Evolutionary conservation across 2,113 vertebrate genomes (phyloP).

Genomic region (Pseudorhombus dupliciocellatus): DNA sequence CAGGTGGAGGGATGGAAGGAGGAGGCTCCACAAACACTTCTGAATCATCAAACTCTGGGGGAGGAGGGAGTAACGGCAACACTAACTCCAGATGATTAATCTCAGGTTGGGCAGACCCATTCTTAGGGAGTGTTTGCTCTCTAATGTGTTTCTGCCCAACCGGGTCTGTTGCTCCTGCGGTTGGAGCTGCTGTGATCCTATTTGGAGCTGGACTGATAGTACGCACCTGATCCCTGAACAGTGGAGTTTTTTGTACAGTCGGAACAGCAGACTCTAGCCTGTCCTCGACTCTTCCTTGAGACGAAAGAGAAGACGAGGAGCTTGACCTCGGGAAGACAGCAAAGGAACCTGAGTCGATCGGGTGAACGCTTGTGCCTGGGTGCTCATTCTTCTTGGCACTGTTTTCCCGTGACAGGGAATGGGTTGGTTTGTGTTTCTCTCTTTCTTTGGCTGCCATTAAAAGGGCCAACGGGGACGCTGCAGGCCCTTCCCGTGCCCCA

Average conservation of each 20-base stretch:
- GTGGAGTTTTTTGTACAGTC: neutral
- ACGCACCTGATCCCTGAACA: slow-evolving; percentile 1
- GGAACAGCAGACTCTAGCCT: slow-evolving; percentile 6
- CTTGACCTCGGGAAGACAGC: slow-evolving; percentile 74
- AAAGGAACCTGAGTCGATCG: slow-evolving; percentile 79
- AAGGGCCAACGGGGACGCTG: slow-evolving; percentile 88
- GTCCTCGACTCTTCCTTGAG: slow-evolving; percentile 32
- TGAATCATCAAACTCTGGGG: slow-evolving; percentile 86
- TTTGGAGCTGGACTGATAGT: slow-evolving; percentile 19
- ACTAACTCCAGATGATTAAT: slow-evolving; percentile 58
- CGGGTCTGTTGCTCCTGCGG: slow-evolving; percentile 12
- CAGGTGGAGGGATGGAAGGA: slow-evolving; percentile 52
- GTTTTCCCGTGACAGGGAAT: slow-evolving; percentile 54
- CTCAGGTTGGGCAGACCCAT: slow-evolving; percentile 33
- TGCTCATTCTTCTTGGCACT: slow-evolving; percentile 60
- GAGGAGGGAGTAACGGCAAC: slow-evolving; percentile 87
- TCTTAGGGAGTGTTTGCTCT: slow-evolving; percentile 6
- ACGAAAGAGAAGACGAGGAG: slow-evolving; percentile 32
- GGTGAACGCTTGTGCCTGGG: slow-evolving; percentile 66
- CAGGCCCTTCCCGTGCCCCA: slow-evolving; percentile 39
- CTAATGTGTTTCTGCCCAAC: slow-evolving; percentile 21
- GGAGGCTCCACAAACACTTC: slow-evolving; percentile 52
- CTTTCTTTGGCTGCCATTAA: slow-evolving; percentile 90
- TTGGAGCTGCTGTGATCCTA: neutral
- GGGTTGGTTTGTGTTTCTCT: slow-evolving; percentile 79